Evolutionary conservation across 2,113 vertebrate species (phyloP).

Genomic region (Catharus fuscescens): DNA sequence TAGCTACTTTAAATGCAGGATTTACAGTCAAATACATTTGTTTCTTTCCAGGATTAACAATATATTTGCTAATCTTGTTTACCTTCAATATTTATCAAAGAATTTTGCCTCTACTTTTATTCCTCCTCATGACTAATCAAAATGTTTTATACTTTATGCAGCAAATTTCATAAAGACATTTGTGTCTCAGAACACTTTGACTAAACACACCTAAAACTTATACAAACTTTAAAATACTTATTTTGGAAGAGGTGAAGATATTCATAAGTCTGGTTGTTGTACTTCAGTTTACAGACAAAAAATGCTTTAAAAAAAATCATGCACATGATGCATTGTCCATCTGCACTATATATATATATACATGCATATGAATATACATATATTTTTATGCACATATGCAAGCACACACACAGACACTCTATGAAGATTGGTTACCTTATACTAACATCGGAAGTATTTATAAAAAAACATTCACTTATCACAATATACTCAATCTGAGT

Average conservation of each 20-base stretch:
- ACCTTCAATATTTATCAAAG: background rate
- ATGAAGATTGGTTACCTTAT: background rate
- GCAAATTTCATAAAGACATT: background rate
- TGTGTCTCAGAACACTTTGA: background rate
- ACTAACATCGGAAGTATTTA: background rate
- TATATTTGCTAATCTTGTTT: background rate
- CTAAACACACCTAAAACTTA: background rate
- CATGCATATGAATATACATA: background rate
- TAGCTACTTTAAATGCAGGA: background rate
- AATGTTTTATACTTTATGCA: background rate
- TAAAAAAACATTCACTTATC: background rate
- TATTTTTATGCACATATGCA: background rate
- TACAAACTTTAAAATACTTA: background rate
- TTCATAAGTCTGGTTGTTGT: background rate
- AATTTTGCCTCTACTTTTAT: background rate
- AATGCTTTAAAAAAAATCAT: constrained; percentile 26
- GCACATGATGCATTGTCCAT: constrained; percentile 1
- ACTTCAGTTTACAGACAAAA: constrained; percentile 51
- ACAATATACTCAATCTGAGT: background rate
- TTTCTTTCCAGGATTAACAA: background rate
- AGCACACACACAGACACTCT: background rate
- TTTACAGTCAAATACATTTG: background rate
- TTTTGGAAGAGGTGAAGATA: background rate
- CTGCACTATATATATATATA: background rate
- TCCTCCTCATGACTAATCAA: background rate